Evolutionary conservation across 2,888 invertebrate genomes (phyloP), one percentile per base, ranked within the genome.

Genomic region (Cerastoderma edule): DNA sequence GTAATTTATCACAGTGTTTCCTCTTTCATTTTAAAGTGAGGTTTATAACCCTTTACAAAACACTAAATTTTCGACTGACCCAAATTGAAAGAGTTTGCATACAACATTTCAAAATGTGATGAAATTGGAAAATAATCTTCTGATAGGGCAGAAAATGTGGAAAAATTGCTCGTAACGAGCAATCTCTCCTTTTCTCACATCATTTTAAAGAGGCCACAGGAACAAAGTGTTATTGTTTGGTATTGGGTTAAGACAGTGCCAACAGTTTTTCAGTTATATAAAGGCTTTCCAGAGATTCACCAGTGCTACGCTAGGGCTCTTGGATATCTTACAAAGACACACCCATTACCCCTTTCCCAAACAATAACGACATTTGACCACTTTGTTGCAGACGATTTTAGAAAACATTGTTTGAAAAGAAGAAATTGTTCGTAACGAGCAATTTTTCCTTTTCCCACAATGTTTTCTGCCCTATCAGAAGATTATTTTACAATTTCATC

Each of bases 161-260:
- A 53, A 24, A 53, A 53, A 53, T 22, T 53, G 53, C 53, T 53
- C 10, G 53, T 53, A 10, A 24, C 24, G 22, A 53, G 53, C n/a
- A 53, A 22, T 53, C 24, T 24, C 53, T 53, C 24, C 53, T 53
- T 53, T 53, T 53, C 22, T 22, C 53, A 22, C 53, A 53, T 22
- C 24, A 24, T 53, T 53, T 53, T 53, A n/a, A 53, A 24, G 24
- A 24, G n/a, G 19, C 24, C 1, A 22, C 53, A 24, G 24, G 10
- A 24, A 53, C 16, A 2, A 24, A 22, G 10, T 13, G 19, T 16
- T 24, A 53, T n/a, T 22, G 2, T 2, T 1, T 53, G 53, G 13
- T 53, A 24, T 19, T 53, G 24, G 24, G 22, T 22, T 22, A 10
- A 22, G 24, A 22, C n/a, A 24, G 19, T 22, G 22, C 53, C 50